These are phyloP conservation scores for Vipera latastei DNA, from an alignment of 2,797 vertebrate genomes.

Conservation along the genomic window DNA sequence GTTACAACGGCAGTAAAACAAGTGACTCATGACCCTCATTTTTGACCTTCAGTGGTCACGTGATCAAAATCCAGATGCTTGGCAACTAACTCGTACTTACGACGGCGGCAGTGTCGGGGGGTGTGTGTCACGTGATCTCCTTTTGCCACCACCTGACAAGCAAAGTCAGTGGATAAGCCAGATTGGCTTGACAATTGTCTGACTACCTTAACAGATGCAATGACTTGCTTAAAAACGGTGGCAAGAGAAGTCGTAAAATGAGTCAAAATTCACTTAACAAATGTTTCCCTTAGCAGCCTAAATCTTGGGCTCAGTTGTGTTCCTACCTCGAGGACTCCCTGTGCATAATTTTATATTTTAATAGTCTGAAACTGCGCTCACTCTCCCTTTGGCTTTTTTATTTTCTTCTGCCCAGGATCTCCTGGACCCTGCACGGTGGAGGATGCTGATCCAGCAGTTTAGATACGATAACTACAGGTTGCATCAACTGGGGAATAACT, in stretches of 20 bases:
- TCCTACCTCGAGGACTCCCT: not conserved
- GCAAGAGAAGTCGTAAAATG: not conserved
- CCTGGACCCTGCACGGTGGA: constrained; percentile 97
- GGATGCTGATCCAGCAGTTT: constrained; percentile 98
- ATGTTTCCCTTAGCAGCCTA: not conserved
- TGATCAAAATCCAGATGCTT: no score
- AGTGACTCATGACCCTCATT: no score
- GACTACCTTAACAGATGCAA: not conserved
- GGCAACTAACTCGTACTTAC: no score
- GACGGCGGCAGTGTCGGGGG: no score
- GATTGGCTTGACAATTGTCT: not conserved
- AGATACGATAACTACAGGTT: constrained; percentile 98
- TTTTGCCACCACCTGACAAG: no score
- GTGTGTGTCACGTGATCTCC: no score
- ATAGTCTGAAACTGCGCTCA: not conserved
- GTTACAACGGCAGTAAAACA: no score
- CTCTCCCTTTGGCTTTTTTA: not conserved
- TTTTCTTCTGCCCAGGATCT: constrained; percentile 82
- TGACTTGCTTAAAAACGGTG: not conserved
- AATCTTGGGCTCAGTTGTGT: not conserved
- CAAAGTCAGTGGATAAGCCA: no score
- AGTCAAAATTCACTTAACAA: not conserved
- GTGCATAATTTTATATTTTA: not conserved
- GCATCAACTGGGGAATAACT: constrained; percentile 98
- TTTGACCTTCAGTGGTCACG: no score